A percentile compares a stretch with the other conserved stretches of the same genome.
Conservation (phyloP, 92 coral and sea anemone species). For the Siderastrea radians region DNA sequence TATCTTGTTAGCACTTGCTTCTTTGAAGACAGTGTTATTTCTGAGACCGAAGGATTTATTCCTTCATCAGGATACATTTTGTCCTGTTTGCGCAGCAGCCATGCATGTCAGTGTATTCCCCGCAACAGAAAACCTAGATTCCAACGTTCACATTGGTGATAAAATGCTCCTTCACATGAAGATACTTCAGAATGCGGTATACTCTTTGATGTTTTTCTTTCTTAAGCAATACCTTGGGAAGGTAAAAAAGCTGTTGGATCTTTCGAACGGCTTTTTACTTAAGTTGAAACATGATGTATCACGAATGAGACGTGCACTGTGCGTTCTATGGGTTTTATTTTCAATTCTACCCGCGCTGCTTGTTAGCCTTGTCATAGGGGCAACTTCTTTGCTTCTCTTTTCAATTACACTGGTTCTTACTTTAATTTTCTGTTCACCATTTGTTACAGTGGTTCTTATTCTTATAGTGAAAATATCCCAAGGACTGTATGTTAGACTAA, state of each 20-base stretch:
- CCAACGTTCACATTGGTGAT: background rate
- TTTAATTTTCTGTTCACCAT: background rate
- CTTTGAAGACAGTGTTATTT: background rate
- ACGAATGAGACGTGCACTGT: slow-evolving; percentile 6
- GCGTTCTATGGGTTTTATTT: background rate
- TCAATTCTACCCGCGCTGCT: background rate
- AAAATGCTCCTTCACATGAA: background rate
- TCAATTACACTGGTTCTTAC: background rate
- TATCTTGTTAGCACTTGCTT: background rate
- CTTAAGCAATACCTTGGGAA: background rate
- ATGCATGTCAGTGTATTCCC: too few species aligned
- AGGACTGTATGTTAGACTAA: background rate
- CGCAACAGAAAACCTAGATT: background rate
- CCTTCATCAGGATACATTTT: background rate
- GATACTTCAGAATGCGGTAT: background rate
- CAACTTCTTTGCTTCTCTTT: background rate
- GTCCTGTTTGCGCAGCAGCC: background rate
- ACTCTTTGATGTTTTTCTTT: too few species aligned
- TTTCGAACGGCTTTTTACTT: too few species aligned
- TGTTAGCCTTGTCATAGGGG: background rate
- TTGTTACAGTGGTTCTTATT: background rate
- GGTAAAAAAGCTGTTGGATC: background rate
- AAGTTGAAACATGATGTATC: too few species aligned
- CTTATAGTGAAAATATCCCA: background rate
- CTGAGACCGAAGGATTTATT: background rate